Evolutionary conservation across 2,888 invertebrate genomes (phyloP).

Genomic region (Drosophila mimica): DNA sequence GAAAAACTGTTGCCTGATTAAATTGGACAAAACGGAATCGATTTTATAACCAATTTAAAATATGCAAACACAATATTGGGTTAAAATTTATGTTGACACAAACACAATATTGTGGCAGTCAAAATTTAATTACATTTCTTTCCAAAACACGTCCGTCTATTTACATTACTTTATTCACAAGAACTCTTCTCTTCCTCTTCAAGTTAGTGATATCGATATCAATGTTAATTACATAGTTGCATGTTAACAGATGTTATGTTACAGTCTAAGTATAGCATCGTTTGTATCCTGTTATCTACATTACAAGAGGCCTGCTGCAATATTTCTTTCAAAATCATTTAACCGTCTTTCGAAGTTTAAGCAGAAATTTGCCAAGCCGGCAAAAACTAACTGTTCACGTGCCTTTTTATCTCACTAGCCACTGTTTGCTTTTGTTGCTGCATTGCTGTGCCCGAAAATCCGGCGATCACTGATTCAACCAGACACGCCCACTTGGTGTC

Average conservation of each 20-base stretch:
- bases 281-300: neutral
- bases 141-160: neutral
- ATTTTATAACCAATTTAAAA: neutral
- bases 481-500: conserved; percentile 32
- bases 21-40: neutral
- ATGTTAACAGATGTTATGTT: too few relatives aligned
- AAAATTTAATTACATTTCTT: neutral
- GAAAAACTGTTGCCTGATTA: neutral
- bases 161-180: neutral
- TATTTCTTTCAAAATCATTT: neutral
- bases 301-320: neutral
- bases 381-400: neutral
- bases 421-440: conserved; percentile 5
- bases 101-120: neutral
- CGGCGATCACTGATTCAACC: conserved; percentile 30
- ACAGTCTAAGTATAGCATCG: neutral
- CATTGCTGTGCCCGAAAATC: conserved; percentile 8
- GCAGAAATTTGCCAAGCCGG: neutral
- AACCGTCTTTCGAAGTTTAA: neutral
- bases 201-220: neutral
- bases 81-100: neutral
- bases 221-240: neutral
- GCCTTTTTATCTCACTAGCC: neutral
- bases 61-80: neutral
- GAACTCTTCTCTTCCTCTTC: neutral